Conservation (phyloP, 35 echinoderm and acorn worm genomes). For the Anneissia japonica region DNA sequence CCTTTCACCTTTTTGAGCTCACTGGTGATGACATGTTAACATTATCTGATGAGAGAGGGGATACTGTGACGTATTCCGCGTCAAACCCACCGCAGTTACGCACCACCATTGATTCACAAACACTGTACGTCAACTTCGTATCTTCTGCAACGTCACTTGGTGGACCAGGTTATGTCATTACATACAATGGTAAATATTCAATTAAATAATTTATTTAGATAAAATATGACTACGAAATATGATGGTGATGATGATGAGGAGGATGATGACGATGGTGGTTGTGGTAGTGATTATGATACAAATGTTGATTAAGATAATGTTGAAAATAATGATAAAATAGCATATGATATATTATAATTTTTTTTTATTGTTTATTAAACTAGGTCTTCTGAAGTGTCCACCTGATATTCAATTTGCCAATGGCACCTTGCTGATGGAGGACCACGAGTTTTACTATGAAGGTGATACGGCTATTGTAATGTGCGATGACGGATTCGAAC, state of each 20-base stretch:
- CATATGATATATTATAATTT: no score
- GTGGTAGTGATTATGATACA: no score
- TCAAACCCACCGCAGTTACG: neutral
- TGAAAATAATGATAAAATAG: no score
- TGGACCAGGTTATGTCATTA: neutral
- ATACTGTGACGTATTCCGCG: neutral
- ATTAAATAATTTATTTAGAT: no score
- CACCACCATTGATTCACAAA: neutral
- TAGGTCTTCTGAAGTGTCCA: neutral
- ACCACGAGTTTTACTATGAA: neutral
- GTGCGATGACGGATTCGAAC: neutral
- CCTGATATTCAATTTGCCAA: neutral
- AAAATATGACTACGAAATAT: no score
- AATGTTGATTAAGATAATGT: no score
- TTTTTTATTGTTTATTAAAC: no score
- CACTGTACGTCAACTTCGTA: neutral
- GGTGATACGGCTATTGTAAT: neutral
- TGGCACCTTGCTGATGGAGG: neutral
- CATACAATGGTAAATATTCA: neutral
- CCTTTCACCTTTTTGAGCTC: neutral
- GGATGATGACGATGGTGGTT: no score
- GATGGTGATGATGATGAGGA: no score
- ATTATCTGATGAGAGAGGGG: neutral
- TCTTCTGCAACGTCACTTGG: neutral
- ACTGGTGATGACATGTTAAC: neutral